Evolutionary conservation across 2,113 vertebrate species (phyloP).

Genomic region (Cheilinus undulatus): DNA sequence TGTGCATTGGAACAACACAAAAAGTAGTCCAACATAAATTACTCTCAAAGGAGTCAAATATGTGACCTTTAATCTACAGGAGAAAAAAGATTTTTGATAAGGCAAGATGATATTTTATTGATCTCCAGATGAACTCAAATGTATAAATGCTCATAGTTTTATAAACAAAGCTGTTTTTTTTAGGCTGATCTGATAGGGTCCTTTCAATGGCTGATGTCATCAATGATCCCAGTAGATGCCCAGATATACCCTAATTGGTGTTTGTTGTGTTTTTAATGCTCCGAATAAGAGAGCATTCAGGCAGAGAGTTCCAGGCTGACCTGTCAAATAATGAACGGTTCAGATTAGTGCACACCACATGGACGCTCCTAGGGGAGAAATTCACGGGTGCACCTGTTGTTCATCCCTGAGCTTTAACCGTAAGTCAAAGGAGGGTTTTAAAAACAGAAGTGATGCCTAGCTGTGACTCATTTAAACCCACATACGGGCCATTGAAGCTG

Average conservation of each 20-base stretch:
- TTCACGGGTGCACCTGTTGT: conserved; percentile 48
- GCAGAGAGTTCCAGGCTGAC: neutral
- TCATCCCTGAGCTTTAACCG: conserved; percentile 12
- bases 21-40: too few species aligned
- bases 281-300: conserved; percentile 9
- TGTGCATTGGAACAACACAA: too few species aligned
- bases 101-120: too few species aligned
- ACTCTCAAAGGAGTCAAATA: too few species aligned
- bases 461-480: conserved; percentile 5
- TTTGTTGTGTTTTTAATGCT: neutral
- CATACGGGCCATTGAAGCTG: neutral
- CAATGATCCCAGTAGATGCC: too few species aligned
- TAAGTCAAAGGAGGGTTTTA: conserved; percentile 24
- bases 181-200: too few species aligned
- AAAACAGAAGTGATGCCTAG: conserved; percentile 25
- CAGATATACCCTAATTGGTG: neutral
- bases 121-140: too few species aligned
- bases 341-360: conserved; percentile 13
- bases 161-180: too few species aligned
- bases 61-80: too few species aligned
- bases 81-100: too few species aligned
- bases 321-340: conserved; percentile 9
- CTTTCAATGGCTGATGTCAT: too few species aligned
- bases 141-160: too few species aligned
- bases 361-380: neutral